phyloP scores from a whole-genome alignment of 2,888 invertebrate genomes.

The Axea sp. region DNA sequence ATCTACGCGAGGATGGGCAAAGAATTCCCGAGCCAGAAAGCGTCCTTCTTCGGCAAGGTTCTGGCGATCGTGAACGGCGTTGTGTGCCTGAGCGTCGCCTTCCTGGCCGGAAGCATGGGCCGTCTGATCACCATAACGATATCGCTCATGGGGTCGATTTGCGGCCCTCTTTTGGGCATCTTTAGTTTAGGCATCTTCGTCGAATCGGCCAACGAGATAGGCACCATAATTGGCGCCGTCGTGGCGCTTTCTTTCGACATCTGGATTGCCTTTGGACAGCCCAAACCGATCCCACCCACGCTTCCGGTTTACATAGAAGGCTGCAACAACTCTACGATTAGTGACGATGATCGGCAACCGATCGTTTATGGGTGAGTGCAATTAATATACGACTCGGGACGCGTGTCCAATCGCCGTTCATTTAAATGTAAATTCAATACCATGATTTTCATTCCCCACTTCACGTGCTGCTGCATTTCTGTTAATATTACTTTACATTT shows the following conservation, averaged over 20 bases:
- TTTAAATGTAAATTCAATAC: too few species aligned
- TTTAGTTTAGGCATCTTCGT: conserved; percentile 88
- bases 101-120: conserved; percentile 69
- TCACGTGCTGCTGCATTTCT: too few species aligned
- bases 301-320: conserved; percentile 66
- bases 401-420: too few species aligned
- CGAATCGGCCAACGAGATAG: conserved; percentile 86
- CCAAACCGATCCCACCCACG: conserved; percentile 59
- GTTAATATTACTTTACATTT: too few species aligned
- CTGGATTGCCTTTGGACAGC: conserved; percentile 69
- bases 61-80: conserved; percentile 69
- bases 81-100: conserved; percentile 68
- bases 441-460: too few species aligned
- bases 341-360: conserved; percentile 25
- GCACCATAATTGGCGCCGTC: conserved; percentile 70
- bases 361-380: conserved; percentile 45
- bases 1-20: conserved; percentile 80
- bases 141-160: conserved; percentile 91
- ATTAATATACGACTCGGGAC: neutral
- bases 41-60: conserved; percentile 82
- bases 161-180: conserved; percentile 91
- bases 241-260: conserved; percentile 62
- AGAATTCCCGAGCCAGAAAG: conserved; percentile 85
- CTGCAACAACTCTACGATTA: conserved; percentile 46
- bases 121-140: conserved; percentile 83